phyloP scores from a whole-genome alignment of 1,140 invertebrate species.

The Diachasma alloeum region DNA sequence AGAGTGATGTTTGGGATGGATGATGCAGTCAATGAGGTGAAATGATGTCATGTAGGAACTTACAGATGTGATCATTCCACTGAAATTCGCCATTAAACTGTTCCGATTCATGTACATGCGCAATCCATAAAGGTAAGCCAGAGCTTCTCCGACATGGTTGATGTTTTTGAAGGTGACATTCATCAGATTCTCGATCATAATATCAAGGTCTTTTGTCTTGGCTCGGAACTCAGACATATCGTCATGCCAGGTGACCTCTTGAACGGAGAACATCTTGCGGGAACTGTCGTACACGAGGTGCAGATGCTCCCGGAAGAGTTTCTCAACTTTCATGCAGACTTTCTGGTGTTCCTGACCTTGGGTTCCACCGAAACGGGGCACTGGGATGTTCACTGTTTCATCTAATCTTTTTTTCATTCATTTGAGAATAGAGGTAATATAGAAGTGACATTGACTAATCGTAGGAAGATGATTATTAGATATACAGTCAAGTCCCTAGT shows the following conservation, averaged over 20 bases:
- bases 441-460: not conserved
- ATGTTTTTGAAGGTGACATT: constrained; percentile 73
- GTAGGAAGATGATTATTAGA: too few species aligned
- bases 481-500: too few species aligned
- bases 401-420: constrained; percentile 63
- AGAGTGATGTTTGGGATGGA: not conserved
- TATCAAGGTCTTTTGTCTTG: constrained; percentile 74
- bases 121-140: constrained; percentile 72
- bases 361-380: constrained; percentile 72
- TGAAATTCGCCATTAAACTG: constrained; percentile 71
- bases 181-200: constrained; percentile 76
- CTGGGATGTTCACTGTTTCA: constrained; percentile 69
- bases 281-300: constrained; percentile 69
- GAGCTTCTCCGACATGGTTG: constrained; percentile 75
- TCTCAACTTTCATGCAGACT: constrained; percentile 77
- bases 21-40: too few species aligned
- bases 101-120: constrained; percentile 75
- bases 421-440: constrained; percentile 6
- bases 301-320: constrained; percentile 76
- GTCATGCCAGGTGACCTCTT: constrained; percentile 76
- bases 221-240: constrained; percentile 75
- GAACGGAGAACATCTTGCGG: constrained; percentile 76
- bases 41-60: not conserved
- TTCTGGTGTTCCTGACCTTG: constrained; percentile 75
- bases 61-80: constrained; percentile 68